These are phyloP conservation scores for Microtus richardsoni DNA, from an alignment of 2,113 vertebrate genomes.

Conservation along the genomic window DNA sequence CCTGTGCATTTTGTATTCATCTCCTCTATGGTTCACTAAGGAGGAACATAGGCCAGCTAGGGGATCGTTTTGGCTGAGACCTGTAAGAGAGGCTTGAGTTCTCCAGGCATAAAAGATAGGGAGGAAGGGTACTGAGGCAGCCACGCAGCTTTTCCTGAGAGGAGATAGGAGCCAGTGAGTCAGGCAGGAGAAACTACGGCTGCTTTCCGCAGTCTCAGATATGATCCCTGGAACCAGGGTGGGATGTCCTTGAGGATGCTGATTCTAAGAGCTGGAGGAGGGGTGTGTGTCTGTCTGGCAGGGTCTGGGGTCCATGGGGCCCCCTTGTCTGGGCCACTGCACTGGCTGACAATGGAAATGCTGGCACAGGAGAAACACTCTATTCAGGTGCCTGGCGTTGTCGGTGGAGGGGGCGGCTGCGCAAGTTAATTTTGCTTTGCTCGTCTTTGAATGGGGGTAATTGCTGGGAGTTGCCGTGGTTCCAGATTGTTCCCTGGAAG, in stretches of 20 bases:
- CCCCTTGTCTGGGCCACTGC: not conserved
- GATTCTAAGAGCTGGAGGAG: not conserved
- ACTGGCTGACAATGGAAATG: not conserved
- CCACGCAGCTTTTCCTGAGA: not conserved
- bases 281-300: not conserved
- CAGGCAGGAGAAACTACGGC: not conserved
- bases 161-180: not conserved
- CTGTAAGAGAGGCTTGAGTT: not conserved
- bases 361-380: not conserved
- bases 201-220: not conserved
- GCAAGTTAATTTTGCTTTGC: slow-evolving; percentile 35
- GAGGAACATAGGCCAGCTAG: not conserved
- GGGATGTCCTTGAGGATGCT: not conserved
- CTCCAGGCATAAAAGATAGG: not conserved
- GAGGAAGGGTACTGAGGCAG: not conserved
- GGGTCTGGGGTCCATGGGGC: not conserved
- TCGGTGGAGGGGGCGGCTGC: not conserved
- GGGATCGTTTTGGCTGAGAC: not conserved
- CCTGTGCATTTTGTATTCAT: not conserved
- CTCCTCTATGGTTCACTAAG: not conserved
- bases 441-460: slow-evolving; percentile 63
- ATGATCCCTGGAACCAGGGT: not conserved
- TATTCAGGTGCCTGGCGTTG: slow-evolving; percentile 26
- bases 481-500: slow-evolving; percentile 53
- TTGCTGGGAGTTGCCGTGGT: slow-evolving; percentile 56